These are phyloP conservation scores for Cervus canadensis DNA, from an alignment of 2,113 vertebrate species.

Conservation along the genomic window DNA sequence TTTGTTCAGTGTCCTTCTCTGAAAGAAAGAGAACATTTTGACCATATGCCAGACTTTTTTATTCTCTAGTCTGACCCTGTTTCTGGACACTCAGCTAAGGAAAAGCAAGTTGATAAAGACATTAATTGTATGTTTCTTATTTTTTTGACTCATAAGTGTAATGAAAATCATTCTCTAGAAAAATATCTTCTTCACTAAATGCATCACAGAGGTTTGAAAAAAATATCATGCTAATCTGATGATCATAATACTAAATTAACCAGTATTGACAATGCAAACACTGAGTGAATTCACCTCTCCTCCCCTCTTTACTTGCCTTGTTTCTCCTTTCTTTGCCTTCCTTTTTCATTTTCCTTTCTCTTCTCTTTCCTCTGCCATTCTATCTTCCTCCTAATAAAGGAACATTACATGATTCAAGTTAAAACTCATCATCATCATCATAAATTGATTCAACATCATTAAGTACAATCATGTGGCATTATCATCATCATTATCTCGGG, in stretches of 20 bases:
- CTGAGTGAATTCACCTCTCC: background rate
- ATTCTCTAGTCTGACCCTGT: background rate
- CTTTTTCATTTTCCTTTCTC: background rate
- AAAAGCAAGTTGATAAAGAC: background rate
- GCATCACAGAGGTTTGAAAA: background rate
- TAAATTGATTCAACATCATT: constrained; percentile 42
- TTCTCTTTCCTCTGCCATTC: background rate
- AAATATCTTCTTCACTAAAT: background rate
- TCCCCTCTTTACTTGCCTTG: background rate
- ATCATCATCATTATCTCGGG: constrained; percentile 69
- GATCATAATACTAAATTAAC: background rate
- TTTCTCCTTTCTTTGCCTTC: background rate
- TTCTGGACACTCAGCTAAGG: background rate
- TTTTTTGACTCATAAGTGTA: background rate
- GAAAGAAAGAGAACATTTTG: constrained; percentile 26
- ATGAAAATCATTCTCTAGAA: background rate
- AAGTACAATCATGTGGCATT: constrained; percentile 59
- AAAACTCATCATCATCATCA: constrained; percentile 20
- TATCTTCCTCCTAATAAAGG: constrained; percentile 19
- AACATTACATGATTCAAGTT: constrained; percentile 30
- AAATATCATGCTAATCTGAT: background rate
- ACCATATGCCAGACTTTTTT: background rate
- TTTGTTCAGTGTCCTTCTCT: constrained; percentile 32
- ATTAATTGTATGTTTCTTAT: background rate
- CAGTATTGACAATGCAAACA: background rate